Conservation (phyloP, 1,140 invertebrate species). For the Uloborus diversus region DNA sequence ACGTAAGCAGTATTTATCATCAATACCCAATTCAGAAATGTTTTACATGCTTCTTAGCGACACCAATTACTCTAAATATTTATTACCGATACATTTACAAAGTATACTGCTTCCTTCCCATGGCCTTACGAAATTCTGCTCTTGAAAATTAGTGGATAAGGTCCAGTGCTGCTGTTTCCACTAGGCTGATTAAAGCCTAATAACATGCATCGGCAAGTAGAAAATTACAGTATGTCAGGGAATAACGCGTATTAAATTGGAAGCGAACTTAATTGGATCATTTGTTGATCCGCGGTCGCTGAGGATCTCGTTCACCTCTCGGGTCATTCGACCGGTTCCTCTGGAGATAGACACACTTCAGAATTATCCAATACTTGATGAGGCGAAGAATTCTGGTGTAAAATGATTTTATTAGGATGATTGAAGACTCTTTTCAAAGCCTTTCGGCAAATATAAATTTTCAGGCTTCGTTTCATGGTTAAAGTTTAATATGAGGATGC, state of each 20-base stretch:
- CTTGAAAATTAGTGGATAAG: no score
- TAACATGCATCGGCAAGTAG: constrained; percentile 8
- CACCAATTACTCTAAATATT: no score
- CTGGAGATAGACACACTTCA: neutral
- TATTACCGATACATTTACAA: neutral
- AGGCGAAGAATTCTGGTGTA: neutral
- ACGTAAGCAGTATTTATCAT: no score
- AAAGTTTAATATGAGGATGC: no score
- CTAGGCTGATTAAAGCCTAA: constrained; percentile 1
- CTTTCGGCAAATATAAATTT: no score
- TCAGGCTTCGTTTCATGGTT: no score
- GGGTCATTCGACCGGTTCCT: neutral
- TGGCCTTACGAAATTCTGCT: neutral
- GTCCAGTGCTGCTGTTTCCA: no score
- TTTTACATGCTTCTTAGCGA: no score
- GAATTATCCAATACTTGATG: neutral
- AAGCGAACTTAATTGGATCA: constrained; percentile 5
- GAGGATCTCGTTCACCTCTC: neutral
- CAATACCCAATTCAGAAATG: no score
- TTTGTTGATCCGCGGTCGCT: neutral
- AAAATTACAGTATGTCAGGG: constrained; percentile 8
- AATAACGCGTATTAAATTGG: neutral
- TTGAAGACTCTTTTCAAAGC: no score
- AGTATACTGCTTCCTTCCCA: neutral
- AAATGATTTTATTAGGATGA: no score